Percentiles rank a stretch among this genome's conserved stretches.
These are phyloP conservation scores for Vulpes ferrilata DNA, from an alignment of 2,113 vertebrate genomes.

Conservation along the genomic window DNA sequence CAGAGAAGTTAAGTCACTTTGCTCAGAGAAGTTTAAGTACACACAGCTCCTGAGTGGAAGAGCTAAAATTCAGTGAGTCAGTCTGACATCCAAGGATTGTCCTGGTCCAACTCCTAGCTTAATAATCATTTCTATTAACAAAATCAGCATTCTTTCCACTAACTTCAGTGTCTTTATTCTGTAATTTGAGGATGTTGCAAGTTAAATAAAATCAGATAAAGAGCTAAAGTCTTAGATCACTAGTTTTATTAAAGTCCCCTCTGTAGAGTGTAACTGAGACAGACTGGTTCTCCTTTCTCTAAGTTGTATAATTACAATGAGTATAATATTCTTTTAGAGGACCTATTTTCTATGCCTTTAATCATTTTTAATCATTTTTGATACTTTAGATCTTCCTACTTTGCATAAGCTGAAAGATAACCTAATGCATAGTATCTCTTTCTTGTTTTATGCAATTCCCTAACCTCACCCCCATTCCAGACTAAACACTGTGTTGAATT, in stretches of 20 bases:
- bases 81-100: background rate
- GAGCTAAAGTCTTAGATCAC: background rate
- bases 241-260: slow-evolving; percentile 37
- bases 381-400: background rate
- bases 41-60: background rate
- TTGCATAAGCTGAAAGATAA: slow-evolving; percentile 14
- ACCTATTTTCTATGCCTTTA: slow-evolving; percentile 15
- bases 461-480: background rate
- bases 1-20: background rate
- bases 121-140: background rate
- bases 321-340: background rate
- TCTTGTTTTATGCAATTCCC: background rate
- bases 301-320: background rate
- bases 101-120: background rate
- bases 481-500: background rate
- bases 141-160: background rate
- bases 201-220: slow-evolving; percentile 36
- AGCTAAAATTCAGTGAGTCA: background rate
- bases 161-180: background rate
- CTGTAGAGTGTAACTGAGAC: background rate
- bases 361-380: background rate
- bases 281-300: background rate
- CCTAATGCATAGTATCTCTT: background rate
- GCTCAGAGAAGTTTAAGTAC: too few species aligned
- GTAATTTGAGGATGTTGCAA: background rate